Base-by-base conservation (phyloP, 53 echinoderm and acorn worm species). In the Mesocentrotus franciscanus region DNA sequence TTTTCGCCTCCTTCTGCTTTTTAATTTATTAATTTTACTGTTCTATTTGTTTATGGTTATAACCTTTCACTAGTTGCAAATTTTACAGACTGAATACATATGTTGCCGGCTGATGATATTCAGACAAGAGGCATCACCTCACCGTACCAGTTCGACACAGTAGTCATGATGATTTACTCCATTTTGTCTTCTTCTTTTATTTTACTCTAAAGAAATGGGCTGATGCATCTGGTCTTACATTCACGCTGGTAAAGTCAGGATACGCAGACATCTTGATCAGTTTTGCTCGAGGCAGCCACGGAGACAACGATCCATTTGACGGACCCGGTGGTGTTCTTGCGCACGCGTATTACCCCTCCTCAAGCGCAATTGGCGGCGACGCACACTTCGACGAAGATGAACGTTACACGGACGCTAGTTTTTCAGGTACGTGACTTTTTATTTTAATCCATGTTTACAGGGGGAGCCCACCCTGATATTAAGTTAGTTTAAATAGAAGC, bases 341-440 rank as follows among this genome's bases (percentile, higher is more conserved):
- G 14, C 98, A 98, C 81, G 98, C 98, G 56, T 98, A 93, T 90
- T 96, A 85, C 42, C 97, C 97, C 26, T 78, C 68, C 32, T 34
- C 62, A 12, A 35, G 4, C 17, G 18, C 92, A 70, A 92, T 95
- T 34, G 79, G 89, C 30, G 97, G 97, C 5, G 95, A 96, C 12
- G 96, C 97, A 4, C 97, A 97, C 68, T 97, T 97, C 85, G 96
- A 97, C 60, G 97, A 96, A 16, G 97, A 89, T 32, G 96, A 96
- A 71, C 2, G 8, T 1, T 97, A 71, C 56, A 97, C 90, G 27
- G 90, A 85, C 26, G 85, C 20, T 55, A 49, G 36, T 9, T 18
- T 8, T 85, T 85, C 85, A 85, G 85, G 85, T 85, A 85, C 9
- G 22, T 78, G 16, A 8, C 78, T 7, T 29, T 26, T 22, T 39